phyloP scores from a whole-genome alignment of 1,140 invertebrate species.

The Ceratina australensis region DNA sequence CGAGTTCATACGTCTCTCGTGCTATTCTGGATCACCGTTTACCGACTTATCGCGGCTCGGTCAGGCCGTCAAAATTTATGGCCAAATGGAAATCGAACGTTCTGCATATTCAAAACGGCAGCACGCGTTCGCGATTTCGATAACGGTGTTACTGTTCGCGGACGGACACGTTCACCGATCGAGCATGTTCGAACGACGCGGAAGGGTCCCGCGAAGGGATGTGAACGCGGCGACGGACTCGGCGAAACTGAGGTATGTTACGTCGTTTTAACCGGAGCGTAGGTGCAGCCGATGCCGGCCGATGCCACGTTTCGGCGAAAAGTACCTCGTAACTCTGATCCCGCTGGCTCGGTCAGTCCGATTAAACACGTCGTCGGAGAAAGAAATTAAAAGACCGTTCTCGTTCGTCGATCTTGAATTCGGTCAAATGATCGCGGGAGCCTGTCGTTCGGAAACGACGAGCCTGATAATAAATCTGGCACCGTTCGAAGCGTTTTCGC shows the following conservation, averaged over 20 bases:
- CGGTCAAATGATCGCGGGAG: no score
- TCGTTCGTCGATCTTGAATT: not conserved
- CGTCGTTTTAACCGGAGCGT: slow-evolving; percentile 54
- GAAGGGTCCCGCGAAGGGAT: slow-evolving; percentile 34
- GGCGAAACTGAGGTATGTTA: slow-evolving; percentile 65
- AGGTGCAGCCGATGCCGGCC: slow-evolving; percentile 13
- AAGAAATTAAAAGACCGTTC: not conserved
- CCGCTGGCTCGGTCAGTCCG: not conserved
- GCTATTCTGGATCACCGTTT: no score
- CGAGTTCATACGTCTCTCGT: not conserved
- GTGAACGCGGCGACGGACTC: slow-evolving; percentile 63
- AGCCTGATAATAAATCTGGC: no score
- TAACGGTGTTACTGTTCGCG: not conserved
- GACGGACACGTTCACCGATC: not conserved
- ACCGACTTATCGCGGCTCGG: not conserved
- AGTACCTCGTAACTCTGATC: not conserved
- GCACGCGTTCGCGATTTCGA: not conserved
- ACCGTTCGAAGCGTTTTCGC: no score
- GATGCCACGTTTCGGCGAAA: slow-evolving; percentile 5
- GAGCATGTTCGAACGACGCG: not conserved
- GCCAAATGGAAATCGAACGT: not conserved
- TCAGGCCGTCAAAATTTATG: not conserved
- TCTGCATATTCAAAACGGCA: not conserved
- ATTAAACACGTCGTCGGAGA: not conserved
- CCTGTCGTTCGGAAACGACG: no score